Percentiles rank a stretch among this genome's conserved stretches.
phyloP scores from a whole-genome alignment of 2,113 vertebrate genomes.

The Seriola quinqueradiata region DNA sequence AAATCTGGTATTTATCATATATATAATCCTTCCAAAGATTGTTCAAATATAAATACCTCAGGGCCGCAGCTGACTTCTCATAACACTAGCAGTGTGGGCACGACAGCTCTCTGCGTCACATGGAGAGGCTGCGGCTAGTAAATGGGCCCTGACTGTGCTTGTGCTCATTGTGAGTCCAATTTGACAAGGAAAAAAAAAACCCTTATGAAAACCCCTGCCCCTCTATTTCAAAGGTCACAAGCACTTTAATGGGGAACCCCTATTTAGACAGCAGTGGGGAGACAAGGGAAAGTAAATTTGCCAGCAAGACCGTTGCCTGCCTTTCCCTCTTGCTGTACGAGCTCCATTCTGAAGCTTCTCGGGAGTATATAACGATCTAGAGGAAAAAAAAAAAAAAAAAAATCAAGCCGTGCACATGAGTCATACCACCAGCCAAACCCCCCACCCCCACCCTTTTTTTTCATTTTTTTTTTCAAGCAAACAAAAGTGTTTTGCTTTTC shows the following conservation, averaged over 20 bases:
- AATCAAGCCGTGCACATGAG: conserved; percentile 63
- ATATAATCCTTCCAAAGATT: neutral
- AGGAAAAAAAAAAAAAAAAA: too few species aligned
- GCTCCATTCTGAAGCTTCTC: conserved; percentile 52
- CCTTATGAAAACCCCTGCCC: conserved; percentile 54
- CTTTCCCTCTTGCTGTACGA: conserved; percentile 5
- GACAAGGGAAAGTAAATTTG: conserved; percentile 45
- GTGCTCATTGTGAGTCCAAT: conserved; percentile 56
- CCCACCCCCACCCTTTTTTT: neutral
- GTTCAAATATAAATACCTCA: conserved; percentile 8
- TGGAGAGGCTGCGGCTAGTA: conserved; percentile 37
- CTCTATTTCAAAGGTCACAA: conserved; percentile 69
- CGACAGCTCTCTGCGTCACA: conserved; percentile 39
- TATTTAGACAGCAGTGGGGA: conserved; percentile 36
- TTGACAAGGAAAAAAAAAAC: conserved; percentile 53
- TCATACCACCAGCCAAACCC: conserved; percentile 49
- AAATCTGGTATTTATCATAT: neutral
- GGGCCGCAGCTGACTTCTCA: conserved; percentile 23
- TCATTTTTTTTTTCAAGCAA: conserved; percentile 43
- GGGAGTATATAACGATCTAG: conserved; percentile 59
- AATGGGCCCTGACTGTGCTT: conserved; percentile 57
- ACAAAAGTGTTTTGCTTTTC: conserved; percentile 65
- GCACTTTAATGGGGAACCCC: conserved; percentile 62
- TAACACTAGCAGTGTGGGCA: conserved; percentile 36
- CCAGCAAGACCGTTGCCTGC: conserved; percentile 38